Evolutionary conservation across 2,888 invertebrate species (phyloP).

Genomic region (Gortyna flavago): DNA sequence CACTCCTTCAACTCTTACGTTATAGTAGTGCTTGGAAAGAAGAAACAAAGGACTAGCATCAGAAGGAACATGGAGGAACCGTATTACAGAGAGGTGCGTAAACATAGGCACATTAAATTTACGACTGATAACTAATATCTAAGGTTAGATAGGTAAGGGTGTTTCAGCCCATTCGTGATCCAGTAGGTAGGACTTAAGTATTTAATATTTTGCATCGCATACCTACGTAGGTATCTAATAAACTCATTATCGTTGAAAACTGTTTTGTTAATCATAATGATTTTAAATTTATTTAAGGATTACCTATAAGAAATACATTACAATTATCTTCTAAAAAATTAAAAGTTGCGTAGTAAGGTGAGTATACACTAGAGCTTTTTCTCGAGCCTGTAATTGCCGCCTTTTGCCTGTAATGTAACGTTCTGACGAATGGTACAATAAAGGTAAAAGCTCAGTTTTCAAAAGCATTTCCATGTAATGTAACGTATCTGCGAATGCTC

Average conservation of each 20-base stretch:
- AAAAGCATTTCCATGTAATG: not conserved
- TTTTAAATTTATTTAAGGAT: not conserved
- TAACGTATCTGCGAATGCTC: not conserved
- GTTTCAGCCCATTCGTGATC: not conserved
- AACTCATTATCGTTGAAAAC: not conserved
- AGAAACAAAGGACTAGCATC: conserved; percentile 90
- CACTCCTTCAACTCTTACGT: conserved; percentile 91
- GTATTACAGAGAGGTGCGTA: conserved; percentile 91
- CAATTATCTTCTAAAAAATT: not conserved
- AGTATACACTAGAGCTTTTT: not conserved
- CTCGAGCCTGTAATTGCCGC: not conserved
- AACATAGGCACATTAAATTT: not conserved
- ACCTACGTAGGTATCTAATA: not conserved
- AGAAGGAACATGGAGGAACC: conserved; percentile 91
- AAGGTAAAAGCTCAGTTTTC: not conserved
- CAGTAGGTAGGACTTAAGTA: not conserved
- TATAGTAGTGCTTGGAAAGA: conserved; percentile 91
- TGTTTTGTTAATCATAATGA: not conserved
- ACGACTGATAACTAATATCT: not conserved
- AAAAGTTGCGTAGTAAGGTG: not conserved
- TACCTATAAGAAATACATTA: not conserved
- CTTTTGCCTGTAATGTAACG: not conserved
- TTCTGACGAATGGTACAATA: not conserved
- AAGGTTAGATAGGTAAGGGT: no score
- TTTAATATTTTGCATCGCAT: not conserved